phyloP scores from a whole-genome alignment of 2,797 vertebrate genomes.

The Brachyrhaphis roseni region DNA sequence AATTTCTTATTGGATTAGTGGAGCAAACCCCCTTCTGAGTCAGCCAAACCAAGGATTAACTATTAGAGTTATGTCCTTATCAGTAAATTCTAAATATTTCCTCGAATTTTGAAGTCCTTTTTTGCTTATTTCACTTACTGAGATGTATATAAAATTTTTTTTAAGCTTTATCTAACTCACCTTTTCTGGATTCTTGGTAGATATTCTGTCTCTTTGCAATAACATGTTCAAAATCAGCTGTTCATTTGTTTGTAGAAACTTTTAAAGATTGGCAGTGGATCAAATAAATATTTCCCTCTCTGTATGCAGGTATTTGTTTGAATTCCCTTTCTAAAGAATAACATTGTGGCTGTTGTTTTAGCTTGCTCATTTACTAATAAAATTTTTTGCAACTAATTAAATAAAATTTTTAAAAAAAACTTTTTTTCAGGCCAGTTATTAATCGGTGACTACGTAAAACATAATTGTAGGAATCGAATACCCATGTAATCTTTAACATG shows the following conservation, averaged over 20 bases:
- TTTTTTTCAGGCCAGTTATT: neutral
- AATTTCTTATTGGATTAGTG: neutral
- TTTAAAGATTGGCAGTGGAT: neutral
- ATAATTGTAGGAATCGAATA: neutral
- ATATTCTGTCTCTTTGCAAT: neutral
- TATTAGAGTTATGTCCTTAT: neutral
- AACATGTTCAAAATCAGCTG: neutral
- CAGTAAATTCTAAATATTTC: neutral
- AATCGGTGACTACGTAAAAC: neutral
- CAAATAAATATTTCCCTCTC: neutral
- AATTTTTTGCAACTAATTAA: neutral
- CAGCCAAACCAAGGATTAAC: neutral
- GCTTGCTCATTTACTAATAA: neutral
- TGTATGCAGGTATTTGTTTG: slow-evolving; percentile 4
- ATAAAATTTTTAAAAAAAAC: no score
- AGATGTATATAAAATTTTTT: neutral
- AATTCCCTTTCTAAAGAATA: slow-evolving; percentile 6
- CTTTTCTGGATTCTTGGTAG: neutral
- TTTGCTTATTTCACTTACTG: neutral
- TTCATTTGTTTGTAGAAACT: neutral
- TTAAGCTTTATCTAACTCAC: neutral
- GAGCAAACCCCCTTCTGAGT: neutral
- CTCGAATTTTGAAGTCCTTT: no score
- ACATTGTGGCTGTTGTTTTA: slow-evolving; percentile 2
- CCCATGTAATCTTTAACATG: neutral